Base-by-base conservation (phyloP, 2,113 vertebrate species). In the Cyanoderma ruficeps region DNA sequence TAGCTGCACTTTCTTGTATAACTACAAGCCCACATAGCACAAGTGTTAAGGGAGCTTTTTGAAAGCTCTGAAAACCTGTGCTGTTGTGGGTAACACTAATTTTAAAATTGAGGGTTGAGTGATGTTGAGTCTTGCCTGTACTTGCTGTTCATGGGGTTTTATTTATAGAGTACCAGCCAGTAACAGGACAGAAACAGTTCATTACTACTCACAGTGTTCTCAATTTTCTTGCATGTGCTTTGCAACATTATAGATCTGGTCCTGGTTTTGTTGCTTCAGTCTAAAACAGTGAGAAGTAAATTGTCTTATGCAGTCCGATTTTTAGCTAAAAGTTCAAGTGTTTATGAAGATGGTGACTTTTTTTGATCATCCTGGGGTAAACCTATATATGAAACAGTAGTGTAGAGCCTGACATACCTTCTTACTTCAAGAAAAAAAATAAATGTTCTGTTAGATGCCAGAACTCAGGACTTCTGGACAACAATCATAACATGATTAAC, bases 201-300 rank as follows among this genome's bases (percentile, higher is more conserved):
- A 28, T 69, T 69, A 30, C 70, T 77, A 6, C 14, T 83, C 1
- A 2, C 10, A 17, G 21, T 57, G 24, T 11, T 89, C 17, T 64
- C 13, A 4, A 0, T 52, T 55, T 74, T 44, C 65, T 63, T 91
- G 41, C 21, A 13, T 12, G 7, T 94, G n/a, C 30, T 87, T 42
- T 60, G 18, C 30, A 60, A 1, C 0, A 0, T 37, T 52, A 2
- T 2, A 27, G 30, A 31, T 63, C 28, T 83, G 61, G 24, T 44
- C 22, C 28, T 65, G 47, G 42, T 25, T 84, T 74, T 4, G 2
- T 61, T 81, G 28, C 46, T 15, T 33, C 14, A 13, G 11, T 75
- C 35, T 68, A 33, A 18, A 37, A 65, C 7, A 19, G 21, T 15
- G 8, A 65, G 41, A 47, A 68, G 17, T 60, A 39, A 65, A 11